These are phyloP conservation scores for Pyrrhosoma nymphula DNA, from an alignment of 2,888 invertebrate species.

Conservation along the genomic window DNA sequence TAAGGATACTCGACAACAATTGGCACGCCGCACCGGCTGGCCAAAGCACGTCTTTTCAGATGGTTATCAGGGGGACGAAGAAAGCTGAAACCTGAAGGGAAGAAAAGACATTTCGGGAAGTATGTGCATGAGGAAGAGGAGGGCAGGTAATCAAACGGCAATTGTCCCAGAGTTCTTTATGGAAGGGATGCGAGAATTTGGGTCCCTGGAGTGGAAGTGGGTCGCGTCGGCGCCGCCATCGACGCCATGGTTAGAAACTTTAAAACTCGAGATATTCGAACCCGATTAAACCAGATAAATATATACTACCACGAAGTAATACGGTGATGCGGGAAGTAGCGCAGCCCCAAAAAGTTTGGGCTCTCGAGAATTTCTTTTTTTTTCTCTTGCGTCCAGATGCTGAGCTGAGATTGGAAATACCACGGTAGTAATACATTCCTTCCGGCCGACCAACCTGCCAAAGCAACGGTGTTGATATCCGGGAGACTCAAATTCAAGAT, in stretches of 20 bases:
- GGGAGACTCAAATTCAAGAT: background rate
- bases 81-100: background rate
- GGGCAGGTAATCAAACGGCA: background rate
- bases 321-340: background rate
- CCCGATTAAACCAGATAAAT: slow-evolving; percentile 14
- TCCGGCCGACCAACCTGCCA: background rate
- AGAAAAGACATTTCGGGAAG: background rate
- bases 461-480: background rate
- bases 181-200: background rate
- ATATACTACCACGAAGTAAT: background rate
- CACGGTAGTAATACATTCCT: background rate
- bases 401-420: background rate
- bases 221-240: background rate
- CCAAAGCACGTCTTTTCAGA: background rate
- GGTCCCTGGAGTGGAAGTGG: background rate
- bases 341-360: background rate
- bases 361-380: background rate
- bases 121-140: background rate
- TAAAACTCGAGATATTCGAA: background rate
- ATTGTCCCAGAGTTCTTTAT: background rate
- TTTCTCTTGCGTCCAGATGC: background rate
- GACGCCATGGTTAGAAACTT: background rate
- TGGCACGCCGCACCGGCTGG: background rate
- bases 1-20: no score
- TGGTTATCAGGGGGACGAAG: background rate